Conservation (phyloP, 2,888 invertebrate species). For the Lithophane semibrunnea region DNA sequence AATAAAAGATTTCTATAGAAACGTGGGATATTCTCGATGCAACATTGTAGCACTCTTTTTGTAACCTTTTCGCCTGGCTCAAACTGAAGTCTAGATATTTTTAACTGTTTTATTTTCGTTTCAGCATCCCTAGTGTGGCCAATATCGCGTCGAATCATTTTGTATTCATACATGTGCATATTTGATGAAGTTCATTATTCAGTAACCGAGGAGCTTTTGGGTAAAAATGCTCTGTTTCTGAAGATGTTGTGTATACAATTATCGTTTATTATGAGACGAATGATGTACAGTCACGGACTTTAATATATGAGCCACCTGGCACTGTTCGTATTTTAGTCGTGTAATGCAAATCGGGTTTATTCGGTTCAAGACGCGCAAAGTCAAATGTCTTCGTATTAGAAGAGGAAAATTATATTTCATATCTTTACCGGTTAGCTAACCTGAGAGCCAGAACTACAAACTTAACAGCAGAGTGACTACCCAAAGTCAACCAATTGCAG, state of each 20-base stretch:
- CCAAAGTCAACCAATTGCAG: no score
- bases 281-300: no score
- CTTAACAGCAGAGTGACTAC: no score
- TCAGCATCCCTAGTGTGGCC: slow-evolving; percentile 24
- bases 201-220: slow-evolving; percentile 2
- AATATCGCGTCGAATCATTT: slow-evolving; percentile 29
- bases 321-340: no score
- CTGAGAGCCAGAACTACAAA: no score
- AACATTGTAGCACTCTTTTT: neutral
- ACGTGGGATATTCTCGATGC: neutral
- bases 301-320: no score
- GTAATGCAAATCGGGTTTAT: no score
- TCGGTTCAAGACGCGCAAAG: no score
- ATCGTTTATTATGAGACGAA: neutral
- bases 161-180: slow-evolving; percentile 54
- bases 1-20: neutral
- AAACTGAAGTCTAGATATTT: slow-evolving; percentile 30
- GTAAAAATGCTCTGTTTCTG: slow-evolving; percentile 19
- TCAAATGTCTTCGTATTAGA: no score
- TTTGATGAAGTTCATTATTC: slow-evolving; percentile 47
- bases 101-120: slow-evolving; percentile 33
- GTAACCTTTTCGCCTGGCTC: neutral
- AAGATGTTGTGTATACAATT: slow-evolving; percentile 8
- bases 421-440: no score
- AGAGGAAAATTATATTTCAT: no score